Evolutionary conservation across 2,888 invertebrate species (phyloP).

Genomic region (Oligia strigilis): DNA sequence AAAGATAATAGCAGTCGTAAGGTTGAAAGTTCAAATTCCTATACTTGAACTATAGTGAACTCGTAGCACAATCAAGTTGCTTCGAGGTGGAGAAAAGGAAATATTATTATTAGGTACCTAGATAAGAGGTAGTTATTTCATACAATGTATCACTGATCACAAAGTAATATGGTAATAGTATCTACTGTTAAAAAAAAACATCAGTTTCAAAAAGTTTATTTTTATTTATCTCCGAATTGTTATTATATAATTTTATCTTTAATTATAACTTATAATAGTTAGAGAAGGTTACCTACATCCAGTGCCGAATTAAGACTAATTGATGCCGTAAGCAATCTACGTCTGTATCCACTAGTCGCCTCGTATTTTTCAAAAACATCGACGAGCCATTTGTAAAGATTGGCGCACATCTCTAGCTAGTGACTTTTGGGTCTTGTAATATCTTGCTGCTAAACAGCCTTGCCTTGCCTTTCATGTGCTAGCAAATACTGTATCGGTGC

Average conservation of each 20-base stretch:
- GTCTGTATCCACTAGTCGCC: no score
- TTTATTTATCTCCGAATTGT: not conserved
- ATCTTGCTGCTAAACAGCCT: no score
- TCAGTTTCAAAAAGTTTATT: not conserved
- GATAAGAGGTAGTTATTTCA: constrained; percentile 17
- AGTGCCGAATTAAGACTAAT: not conserved
- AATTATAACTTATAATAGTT: not conserved
- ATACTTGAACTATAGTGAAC: constrained; percentile 55
- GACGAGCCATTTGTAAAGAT: no score
- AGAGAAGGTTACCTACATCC: not conserved
- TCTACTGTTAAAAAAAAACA: constrained; percentile 6
- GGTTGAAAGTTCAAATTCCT: constrained; percentile 59
- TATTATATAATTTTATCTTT: not conserved
- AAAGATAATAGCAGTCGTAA: constrained; percentile 47
- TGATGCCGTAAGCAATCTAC: no score
- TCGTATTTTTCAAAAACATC: no score
- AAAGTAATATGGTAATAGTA: not conserved
- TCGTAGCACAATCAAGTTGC: constrained; percentile 41
- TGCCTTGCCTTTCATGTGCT: no score
- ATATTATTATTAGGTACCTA: not conserved
- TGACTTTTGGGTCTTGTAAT: no score
- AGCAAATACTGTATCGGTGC: no score
- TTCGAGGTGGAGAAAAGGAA: constrained; percentile 23
- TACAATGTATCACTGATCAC: not conserved
- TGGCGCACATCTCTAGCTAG: no score